A percentile compares a stretch with the other conserved stretches of the same genome.
Conservation (phyloP, 2,888 invertebrate genomes). For the Petrolisthes cinctipes region DNA sequence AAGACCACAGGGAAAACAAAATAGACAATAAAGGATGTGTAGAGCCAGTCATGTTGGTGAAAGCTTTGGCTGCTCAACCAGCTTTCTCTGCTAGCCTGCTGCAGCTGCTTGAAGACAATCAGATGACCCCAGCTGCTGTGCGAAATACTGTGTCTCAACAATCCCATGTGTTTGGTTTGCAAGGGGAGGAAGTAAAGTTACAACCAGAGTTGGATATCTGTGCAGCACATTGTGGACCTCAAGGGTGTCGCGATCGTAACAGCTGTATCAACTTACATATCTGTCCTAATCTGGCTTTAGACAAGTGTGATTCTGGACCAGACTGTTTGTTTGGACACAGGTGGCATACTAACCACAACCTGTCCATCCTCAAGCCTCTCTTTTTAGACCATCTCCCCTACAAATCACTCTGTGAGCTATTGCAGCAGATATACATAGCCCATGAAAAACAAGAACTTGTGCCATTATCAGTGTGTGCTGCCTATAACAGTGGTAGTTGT, state of each 20-base stretch:
- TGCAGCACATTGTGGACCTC: conserved; percentile 8
- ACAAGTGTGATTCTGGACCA: conserved; percentile 1
- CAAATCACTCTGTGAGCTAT: neutral
- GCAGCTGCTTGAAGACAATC: conserved; percentile 21
- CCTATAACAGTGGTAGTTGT: conserved; percentile 32
- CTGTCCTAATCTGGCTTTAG: conserved; percentile 20
- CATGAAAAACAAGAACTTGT: neutral
- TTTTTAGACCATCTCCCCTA: conserved; percentile 16
- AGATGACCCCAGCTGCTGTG: conserved; percentile 11
- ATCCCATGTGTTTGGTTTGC: neutral
- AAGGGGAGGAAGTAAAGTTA: conserved; percentile 21
- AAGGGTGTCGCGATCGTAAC: conserved; percentile 12
- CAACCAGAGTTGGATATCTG: conserved; percentile 23
- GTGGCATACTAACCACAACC: conserved; percentile 50
- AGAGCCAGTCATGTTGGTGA: conserved; percentile 7
- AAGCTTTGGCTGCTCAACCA: neutral
- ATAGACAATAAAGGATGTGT: neutral
- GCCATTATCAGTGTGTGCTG: conserved; percentile 32
- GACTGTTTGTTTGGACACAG: conserved; percentile 44
- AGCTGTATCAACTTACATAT: conserved; percentile 42
- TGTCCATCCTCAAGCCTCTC: conserved; percentile 16
- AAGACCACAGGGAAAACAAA: neutral
- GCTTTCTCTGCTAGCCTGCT: conserved; percentile 31
- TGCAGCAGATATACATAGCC: neutral
- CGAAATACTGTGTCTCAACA: neutral